Percentiles rank a stretch among this genome's conserved stretches.
phyloP scores from a whole-genome alignment of 2,888 invertebrate species.

The Sphaerophoria taeniata region DNA sequence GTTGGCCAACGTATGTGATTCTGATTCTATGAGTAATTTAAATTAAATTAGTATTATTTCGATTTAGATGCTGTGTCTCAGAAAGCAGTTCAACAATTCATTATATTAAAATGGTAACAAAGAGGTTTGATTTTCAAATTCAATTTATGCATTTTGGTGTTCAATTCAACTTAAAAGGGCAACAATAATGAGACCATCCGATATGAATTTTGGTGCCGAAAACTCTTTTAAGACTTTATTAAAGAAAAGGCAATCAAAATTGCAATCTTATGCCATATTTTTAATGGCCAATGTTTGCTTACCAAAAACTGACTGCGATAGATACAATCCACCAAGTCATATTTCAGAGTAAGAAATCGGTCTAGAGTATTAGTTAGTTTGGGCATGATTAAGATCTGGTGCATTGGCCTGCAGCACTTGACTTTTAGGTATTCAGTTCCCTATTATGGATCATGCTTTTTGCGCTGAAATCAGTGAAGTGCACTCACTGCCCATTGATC shows the following conservation, averaged over 20 bases:
- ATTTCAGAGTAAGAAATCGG: constrained; percentile 9
- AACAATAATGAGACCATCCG: not conserved
- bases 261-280: constrained; percentile 25
- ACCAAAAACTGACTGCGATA: not conserved
- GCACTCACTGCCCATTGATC: constrained; percentile 25
- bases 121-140: constrained; percentile 6
- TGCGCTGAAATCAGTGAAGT: constrained; percentile 34
- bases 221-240: not conserved
- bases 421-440: constrained; percentile 55
- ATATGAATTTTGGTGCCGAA: not conserved
- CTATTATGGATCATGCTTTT: constrained; percentile 40
- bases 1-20: not conserved
- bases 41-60: constrained; percentile 46
- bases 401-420: constrained; percentile 48
- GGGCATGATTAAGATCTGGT: constrained; percentile 45
- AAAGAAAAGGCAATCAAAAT: not conserved
- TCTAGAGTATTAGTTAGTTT: constrained; percentile 43
- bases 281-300: constrained; percentile 41
- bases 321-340: constrained; percentile 8
- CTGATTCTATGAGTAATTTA: constrained; percentile 39
- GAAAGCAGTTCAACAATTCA: not conserved
- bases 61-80: not conserved
- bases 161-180: not conserved
- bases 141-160: not conserved
- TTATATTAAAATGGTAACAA: constrained; percentile 2